phyloP scores from a whole-genome alignment of 2,113 vertebrate species.

The Tetraodon nigroviridis region DNA sequence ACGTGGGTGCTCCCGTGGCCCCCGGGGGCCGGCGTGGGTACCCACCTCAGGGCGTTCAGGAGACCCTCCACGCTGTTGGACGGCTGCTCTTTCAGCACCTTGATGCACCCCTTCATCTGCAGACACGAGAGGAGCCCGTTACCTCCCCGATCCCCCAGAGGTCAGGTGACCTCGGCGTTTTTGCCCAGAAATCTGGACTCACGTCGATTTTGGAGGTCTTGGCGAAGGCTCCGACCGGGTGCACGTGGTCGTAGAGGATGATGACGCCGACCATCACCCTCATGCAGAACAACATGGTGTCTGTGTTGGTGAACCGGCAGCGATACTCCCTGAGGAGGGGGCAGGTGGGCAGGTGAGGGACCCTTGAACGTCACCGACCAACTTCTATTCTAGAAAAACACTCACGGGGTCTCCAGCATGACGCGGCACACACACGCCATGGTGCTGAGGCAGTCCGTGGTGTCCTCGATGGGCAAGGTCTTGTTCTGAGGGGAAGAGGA shows the following conservation, averaged over 20 bases:
- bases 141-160: not conserved
- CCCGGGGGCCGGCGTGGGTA: not conserved
- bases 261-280: conserved; percentile 93
- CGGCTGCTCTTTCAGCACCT: conserved; percentile 91
- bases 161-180: not conserved
- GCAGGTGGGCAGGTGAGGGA: not conserved
- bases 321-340: conserved; percentile 79
- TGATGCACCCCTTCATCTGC: conserved; percentile 96
- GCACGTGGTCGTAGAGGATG: conserved; percentile 92
- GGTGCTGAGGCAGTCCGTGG: conserved; percentile 92
- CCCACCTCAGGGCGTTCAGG: conserved; percentile 87
- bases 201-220: conserved; percentile 94
- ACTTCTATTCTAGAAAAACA: conserved; percentile 42
- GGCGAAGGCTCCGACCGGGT: conserved; percentile 89
- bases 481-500: conserved; percentile 79
- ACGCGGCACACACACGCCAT: conserved; percentile 93
- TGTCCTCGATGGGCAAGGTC: conserved; percentile 90
- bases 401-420: conserved; percentile 94
- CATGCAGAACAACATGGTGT: conserved; percentile 94
- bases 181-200: conserved; percentile 49
- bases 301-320: conserved; percentile 90
- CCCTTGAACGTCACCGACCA: not conserved
- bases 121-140: not conserved
- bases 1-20: not conserved
- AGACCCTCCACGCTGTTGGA: conserved; percentile 91